Conservation (phyloP, 2,113 vertebrate species). For the Notarius lentiginosus region DNA sequence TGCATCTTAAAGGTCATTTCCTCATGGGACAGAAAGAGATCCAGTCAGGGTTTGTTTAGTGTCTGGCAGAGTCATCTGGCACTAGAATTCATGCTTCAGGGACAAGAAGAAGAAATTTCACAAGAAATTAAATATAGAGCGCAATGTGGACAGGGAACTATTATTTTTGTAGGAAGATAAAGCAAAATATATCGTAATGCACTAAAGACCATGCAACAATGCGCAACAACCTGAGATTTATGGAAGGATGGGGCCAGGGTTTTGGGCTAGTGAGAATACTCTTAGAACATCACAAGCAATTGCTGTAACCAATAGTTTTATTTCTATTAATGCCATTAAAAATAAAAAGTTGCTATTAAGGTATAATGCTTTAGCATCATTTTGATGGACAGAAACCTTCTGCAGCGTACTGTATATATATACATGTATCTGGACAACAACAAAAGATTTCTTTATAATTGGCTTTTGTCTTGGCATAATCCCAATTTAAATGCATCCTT, state of each 20-base stretch:
- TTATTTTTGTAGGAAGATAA: neutral
- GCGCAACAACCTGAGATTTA: neutral
- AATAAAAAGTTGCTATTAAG: neutral
- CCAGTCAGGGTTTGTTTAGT: neutral
- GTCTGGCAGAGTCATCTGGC: neutral
- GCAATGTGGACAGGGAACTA: neutral
- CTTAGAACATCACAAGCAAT: neutral
- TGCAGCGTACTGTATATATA: neutral
- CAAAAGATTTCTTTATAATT: constrained; percentile 18
- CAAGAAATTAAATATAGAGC: neutral
- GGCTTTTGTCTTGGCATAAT: neutral
- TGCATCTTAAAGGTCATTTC: neutral
- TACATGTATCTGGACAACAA: neutral
- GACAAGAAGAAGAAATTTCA: neutral
- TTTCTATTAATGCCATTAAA: neutral
- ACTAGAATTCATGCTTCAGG: constrained; percentile 1
- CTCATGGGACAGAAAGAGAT: constrained; percentile 5
- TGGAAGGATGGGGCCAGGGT: neutral
- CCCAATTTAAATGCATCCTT: neutral
- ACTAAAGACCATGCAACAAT: neutral
- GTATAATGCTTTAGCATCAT: neutral
- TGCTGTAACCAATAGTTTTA: neutral
- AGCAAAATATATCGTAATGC: neutral
- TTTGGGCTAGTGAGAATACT: neutral
- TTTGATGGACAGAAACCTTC: neutral